These are phyloP conservation scores for Gambusia holbrooki DNA, from an alignment of 2,113 vertebrate genomes.

Conservation along the genomic window DNA sequence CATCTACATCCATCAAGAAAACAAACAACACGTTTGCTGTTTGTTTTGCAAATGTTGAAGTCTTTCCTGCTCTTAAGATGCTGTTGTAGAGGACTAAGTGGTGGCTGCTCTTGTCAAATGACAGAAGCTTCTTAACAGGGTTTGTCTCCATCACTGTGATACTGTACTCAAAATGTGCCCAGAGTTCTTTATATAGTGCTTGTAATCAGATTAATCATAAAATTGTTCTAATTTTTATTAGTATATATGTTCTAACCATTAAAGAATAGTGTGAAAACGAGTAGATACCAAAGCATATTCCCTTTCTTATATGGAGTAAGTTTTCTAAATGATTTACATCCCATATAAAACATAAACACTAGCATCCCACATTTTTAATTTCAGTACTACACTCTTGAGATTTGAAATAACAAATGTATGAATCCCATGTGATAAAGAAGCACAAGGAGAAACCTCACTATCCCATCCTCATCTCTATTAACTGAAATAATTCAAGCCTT, in stretches of 20 bases:
- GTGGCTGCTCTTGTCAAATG: too few relatives aligned
- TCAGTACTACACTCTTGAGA: background rate
- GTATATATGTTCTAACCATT: background rate
- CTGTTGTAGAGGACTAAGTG: too few relatives aligned
- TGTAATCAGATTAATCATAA: too few relatives aligned
- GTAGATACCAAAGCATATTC: background rate
- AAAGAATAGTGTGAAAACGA: background rate
- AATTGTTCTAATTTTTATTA: too few relatives aligned
- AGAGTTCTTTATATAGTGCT: too few relatives aligned
- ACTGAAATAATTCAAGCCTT: too few relatives aligned
- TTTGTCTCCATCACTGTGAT: constrained; percentile 12
- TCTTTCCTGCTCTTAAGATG: constrained; percentile 17
- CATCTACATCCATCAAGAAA: constrained; percentile 29
- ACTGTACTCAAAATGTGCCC: background rate
- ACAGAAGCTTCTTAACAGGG: constrained; percentile 5
- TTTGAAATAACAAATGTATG: background rate
- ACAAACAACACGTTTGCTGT: constrained; percentile 16
- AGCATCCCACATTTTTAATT: background rate
- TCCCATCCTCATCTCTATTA: too few relatives aligned
- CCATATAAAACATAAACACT: background rate
- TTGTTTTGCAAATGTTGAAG: constrained; percentile 29
- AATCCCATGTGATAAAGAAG: too few relatives aligned
- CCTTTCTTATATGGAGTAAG: background rate
- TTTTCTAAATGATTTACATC: background rate
- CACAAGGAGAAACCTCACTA: too few relatives aligned